A percentile compares a stretch with the other conserved stretches of the same genome.
These are phyloP conservation scores for Caenorhabditis sp. DNA, from an alignment of 2,888 invertebrate species.

Conservation along the genomic window DNA sequence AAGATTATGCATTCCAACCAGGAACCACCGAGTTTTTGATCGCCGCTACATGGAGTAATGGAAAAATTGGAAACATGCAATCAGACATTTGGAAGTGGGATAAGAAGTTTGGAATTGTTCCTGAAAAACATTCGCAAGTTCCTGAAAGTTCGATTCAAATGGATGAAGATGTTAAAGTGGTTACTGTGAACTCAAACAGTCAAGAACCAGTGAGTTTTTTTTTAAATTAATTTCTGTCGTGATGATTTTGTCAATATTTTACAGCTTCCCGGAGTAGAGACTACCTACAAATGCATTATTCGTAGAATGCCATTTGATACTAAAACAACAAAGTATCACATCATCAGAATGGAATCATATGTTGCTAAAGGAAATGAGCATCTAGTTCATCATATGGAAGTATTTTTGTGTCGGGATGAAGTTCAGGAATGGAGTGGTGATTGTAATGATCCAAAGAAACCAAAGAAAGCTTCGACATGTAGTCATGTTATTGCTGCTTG, in stretches of 20 bases:
- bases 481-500: constrained; percentile 90
- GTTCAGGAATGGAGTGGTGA: constrained; percentile 77
- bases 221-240: too few species aligned
- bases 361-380: constrained; percentile 84
- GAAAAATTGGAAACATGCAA: constrained; percentile 8
- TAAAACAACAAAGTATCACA: constrained; percentile 16
- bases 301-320: constrained; percentile 35
- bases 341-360: constrained; percentile 82
- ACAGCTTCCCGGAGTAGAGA: constrained; percentile 30
- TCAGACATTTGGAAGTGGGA: constrained; percentile 14
- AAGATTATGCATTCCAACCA: constrained; percentile 67
- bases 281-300: constrained; percentile 32
- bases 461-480: constrained; percentile 82
- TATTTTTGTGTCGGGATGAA: constrained; percentile 72
- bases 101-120: constrained; percentile 32
- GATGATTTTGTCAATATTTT: too few species aligned
- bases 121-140: too few species aligned
- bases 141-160: not conserved
- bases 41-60: constrained; percentile 23
- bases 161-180: not conserved
- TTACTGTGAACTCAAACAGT: not conserved
- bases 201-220: too few species aligned
- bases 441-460: constrained; percentile 81
- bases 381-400: constrained; percentile 96
- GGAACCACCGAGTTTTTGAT: constrained; percentile 73